Conservation (phyloP, 2,113 vertebrate species). For the Rynchops niger region DNA sequence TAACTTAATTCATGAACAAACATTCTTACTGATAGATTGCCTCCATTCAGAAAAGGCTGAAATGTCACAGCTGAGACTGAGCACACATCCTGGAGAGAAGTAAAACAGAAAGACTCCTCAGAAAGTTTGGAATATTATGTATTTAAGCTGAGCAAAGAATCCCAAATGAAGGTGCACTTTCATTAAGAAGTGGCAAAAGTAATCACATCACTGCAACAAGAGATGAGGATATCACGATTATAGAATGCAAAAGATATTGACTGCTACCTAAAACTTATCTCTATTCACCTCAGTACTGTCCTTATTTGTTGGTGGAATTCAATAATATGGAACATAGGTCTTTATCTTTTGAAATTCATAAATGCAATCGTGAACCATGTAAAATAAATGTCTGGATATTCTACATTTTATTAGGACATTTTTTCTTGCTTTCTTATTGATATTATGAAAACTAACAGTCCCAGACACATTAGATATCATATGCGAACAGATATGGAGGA, state of each 20-base stretch:
- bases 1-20: background rate
- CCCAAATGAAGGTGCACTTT: background rate
- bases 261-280: background rate
- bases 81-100: rapidly evolving
- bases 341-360: background rate
- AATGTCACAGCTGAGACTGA: background rate
- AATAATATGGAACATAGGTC: background rate
- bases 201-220: background rate
- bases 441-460: background rate
- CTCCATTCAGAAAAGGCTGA: background rate
- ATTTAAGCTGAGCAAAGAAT: background rate
- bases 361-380: background rate
- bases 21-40: background rate
- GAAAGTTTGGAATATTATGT: background rate
- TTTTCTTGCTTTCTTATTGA: background rate
- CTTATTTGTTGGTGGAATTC: background rate
- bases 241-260: background rate
- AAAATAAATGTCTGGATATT: background rate
- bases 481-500: background rate
- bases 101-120: background rate
- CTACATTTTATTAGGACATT: background rate
- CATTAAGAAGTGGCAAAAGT: background rate
- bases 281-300: background rate
- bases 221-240: background rate
- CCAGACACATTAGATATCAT: rapidly evolving